A percentile compares a stretch with the other conserved stretches of the same genome.
Conservation (phyloP, 2,888 invertebrate species). For the Listrodromus nycthemerus region DNA sequence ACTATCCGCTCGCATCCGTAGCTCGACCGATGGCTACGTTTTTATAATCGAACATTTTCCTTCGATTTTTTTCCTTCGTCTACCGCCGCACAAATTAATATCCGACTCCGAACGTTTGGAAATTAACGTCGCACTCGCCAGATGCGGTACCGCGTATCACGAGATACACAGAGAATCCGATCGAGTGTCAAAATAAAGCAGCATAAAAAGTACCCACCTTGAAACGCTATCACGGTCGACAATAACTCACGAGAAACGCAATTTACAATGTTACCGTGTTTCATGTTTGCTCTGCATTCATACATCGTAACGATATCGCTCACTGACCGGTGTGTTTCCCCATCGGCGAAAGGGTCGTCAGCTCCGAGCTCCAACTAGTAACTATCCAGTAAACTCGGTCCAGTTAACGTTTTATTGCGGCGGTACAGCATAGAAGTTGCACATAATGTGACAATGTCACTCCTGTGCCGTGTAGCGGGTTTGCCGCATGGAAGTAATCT, state of each 20-base stretch:
- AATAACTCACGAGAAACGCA: too few relatives aligned
- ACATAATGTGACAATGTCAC: neutral
- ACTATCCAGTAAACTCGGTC: too few relatives aligned
- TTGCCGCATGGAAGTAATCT: conserved; percentile 36
- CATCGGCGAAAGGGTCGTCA: too few relatives aligned
- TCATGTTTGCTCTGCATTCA: too few relatives aligned
- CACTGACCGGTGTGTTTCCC: too few relatives aligned
- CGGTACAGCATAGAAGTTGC: neutral
- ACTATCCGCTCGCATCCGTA: neutral
- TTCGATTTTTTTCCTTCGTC: conserved; percentile 1
- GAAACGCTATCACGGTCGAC: too few relatives aligned
- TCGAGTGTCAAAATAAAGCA: conserved; percentile 3
- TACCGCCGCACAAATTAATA: neutral
- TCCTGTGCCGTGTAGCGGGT: conserved; percentile 11
- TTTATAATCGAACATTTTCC: neutral
- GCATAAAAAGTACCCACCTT: neutral
- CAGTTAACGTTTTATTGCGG: neutral
- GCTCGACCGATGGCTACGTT: neutral
- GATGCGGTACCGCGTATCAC: neutral
- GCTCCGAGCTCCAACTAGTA: too few relatives aligned
- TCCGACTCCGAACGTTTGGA: neutral
- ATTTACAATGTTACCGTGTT: too few relatives aligned
- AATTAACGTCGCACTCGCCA: neutral
- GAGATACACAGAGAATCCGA: neutral
- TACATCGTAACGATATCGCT: too few relatives aligned